Evolutionary conservation across 1,140 invertebrate species (phyloP), one percentile per base, ranked within the genome.

Genomic region (Spodoptera litura): DNA sequence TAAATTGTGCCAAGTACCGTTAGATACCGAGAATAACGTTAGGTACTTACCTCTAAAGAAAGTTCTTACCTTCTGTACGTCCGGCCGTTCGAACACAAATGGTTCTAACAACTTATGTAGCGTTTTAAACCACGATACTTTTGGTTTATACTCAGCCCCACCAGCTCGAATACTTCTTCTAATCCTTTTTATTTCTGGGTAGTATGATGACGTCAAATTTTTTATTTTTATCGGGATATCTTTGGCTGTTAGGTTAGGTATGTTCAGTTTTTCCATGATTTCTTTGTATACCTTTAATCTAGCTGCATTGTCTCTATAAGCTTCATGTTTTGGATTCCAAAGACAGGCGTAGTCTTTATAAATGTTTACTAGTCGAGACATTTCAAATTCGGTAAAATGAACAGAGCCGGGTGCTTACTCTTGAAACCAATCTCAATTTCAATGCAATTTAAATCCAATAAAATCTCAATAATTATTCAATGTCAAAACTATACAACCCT

Each of bases 151-250:
- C 44, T 12, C 15, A 6, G 6, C 12, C 2, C 9, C 35, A 44
- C 44, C 44, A 51, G 12, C 10, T 9, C 73, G 73, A 2, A 31
- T 6, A 44, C 53, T 51, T 4, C 51, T 70, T 38, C 59, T 31
- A n/a, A 78, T 62, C 58, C 20, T 62, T 61, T 72, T 78, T 8
- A 72, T 11, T 27, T 78, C 77, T 20, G 73, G 77, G 49, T 72
- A 53, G 68, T 78, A 66, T 3, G 62, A 51, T 12, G 62, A 66
- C 20, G 73, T 70, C 20, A 80, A 49, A 59, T 80, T 80, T 55
- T 80, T 80, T 44, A 80, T 80, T 70, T 80, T 80, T 15, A 71
- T 80, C 31, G 79, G 79, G 31, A 80, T 53, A 62, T 76, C 79
- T 27, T 53, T 76, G 4, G n/a, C 8, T 25, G 11, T 44, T 38